phyloP scores from a whole-genome alignment of 1,140 invertebrate species.

The Sitobion miscanthi region DNA sequence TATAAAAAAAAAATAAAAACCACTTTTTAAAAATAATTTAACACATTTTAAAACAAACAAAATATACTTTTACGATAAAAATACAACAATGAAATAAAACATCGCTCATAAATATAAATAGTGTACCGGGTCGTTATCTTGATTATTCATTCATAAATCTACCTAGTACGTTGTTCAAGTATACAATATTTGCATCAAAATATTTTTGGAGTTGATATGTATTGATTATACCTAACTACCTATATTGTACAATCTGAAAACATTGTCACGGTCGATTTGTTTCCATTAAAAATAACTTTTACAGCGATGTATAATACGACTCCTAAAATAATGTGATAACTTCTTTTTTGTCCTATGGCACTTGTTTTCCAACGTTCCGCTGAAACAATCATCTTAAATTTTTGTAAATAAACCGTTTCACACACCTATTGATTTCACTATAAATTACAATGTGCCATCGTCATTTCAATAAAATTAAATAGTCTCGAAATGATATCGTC shows the following conservation, averaged over 20 bases:
- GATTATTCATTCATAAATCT: not conserved
- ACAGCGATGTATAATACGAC: not conserved
- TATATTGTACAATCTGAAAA: not conserved
- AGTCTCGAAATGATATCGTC: not conserved
- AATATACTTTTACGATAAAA: not conserved
- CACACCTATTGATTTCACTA: not conserved
- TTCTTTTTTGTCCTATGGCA: not conserved
- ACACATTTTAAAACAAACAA: constrained; percentile 15
- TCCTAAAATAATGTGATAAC: not conserved
- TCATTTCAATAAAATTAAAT: not conserved
- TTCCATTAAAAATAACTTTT: not conserved
- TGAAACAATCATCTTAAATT: not conserved
- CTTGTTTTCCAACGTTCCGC: not conserved
- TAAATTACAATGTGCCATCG: not conserved
- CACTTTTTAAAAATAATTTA: constrained; percentile 3
- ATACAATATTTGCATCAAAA: not conserved
- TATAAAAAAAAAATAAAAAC: not conserved
- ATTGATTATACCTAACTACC: not conserved
- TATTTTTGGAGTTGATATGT: not conserved
- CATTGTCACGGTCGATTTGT: not conserved
- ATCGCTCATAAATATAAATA: not conserved
- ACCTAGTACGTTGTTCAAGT: not conserved
- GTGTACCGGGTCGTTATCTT: not conserved
- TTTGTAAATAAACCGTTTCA: not conserved
- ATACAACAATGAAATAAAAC: not conserved